Conservation (phyloP, 2,113 vertebrate genomes). For the Pollimyrus isidori region DNA sequence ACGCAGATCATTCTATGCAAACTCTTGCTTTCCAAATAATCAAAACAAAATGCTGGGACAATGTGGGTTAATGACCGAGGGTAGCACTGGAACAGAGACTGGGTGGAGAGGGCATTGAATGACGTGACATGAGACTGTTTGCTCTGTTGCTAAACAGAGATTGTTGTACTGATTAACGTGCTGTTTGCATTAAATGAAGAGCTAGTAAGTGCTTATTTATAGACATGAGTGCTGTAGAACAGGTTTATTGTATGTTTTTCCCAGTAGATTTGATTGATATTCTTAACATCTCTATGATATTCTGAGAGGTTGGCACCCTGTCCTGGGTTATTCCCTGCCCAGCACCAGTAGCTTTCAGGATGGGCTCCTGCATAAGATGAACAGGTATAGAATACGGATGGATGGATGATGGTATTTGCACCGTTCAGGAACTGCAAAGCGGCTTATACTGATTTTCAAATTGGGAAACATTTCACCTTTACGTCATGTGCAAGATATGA, state of each 20-base stretch:
- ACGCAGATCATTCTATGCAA: neutral
- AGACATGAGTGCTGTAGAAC: neutral
- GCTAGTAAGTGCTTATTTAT: neutral
- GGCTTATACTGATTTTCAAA: neutral
- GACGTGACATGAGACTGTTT: neutral
- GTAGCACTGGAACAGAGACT: conserved; percentile 26
- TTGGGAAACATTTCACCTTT: neutral
- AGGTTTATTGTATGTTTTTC: neutral
- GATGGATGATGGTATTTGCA: neutral
- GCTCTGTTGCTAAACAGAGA: neutral
- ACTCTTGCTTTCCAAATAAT: neutral
- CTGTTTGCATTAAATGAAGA: neutral
- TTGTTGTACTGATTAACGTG: neutral
- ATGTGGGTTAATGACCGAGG: conserved; percentile 54
- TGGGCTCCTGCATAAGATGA: neutral
- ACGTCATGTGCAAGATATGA: neutral
- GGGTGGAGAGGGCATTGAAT: neutral
- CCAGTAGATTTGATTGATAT: neutral
- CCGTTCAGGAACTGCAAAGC: neutral
- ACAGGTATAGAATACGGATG: neutral
- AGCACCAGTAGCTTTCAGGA: neutral
- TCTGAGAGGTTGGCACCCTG: neutral
- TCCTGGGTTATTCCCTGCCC: neutral
- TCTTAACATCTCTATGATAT: neutral
- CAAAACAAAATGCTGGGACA: neutral